These are phyloP conservation scores for Drosophila demipolita DNA, from an alignment of 2,888 invertebrate species.

Conservation along the genomic window DNA sequence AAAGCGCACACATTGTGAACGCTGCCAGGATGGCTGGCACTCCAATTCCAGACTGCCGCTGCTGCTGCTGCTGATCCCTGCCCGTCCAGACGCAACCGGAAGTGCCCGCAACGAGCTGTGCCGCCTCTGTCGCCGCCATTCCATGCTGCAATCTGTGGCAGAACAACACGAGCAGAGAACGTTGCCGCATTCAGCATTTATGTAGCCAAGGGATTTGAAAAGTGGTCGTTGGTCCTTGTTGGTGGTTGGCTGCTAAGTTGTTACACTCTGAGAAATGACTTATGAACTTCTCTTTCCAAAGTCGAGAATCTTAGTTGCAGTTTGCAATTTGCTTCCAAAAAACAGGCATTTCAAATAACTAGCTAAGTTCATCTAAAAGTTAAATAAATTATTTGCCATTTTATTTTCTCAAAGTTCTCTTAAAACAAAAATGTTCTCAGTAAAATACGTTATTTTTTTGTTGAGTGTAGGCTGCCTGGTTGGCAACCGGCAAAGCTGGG, in stretches of 20 bases:
- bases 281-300: background rate
- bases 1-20: slow-evolving; percentile 50
- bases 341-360: background rate
- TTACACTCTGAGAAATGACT: background rate
- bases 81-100: slow-evolving; percentile 44
- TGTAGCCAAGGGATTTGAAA: slow-evolving; percentile 51
- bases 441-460: slow-evolving; percentile 1
- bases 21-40: background rate
- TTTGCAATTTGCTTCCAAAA: background rate
- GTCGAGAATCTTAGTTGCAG: background rate
- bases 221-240: slow-evolving; percentile 32
- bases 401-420: background rate
- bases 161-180: slow-evolving; percentile 62
- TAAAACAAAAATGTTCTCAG: background rate
- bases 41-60: background rate
- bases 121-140: slow-evolving; percentile 40
- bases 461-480: background rate
- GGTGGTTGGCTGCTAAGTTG: slow-evolving; percentile 21
- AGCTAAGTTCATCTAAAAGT: background rate
- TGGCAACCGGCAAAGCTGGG: slow-evolving; percentile 13
- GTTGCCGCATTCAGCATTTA: slow-evolving; percentile 53
- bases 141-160: slow-evolving; percentile 70
- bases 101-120: slow-evolving; percentile 57
- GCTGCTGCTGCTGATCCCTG: background rate
- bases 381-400: background rate